Evolutionary conservation across 2,113 vertebrate species (phyloP).

Genomic region (Murina feae): DNA sequence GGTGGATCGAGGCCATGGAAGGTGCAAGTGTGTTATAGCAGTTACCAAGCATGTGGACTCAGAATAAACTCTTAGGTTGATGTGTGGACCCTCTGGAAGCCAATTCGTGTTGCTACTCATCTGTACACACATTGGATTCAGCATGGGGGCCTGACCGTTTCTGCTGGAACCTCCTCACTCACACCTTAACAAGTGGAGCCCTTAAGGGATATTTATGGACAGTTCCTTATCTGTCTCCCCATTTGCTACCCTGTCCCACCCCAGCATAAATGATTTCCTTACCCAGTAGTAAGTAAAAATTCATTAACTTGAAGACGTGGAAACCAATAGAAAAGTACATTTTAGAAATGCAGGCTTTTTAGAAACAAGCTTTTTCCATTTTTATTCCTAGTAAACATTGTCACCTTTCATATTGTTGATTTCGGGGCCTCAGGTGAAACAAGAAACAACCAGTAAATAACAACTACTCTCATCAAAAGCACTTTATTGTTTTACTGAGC

Average conservation of each 20-base stretch:
- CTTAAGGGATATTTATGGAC: conserved; percentile 74
- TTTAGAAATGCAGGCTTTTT: conserved; percentile 50
- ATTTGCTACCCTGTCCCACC: not conserved
- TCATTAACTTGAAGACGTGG: conserved; percentile 52
- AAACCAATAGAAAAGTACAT: conserved; percentile 25
- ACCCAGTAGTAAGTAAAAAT: conserved; percentile 49
- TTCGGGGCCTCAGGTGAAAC: conserved; percentile 55
- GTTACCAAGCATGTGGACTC: conserved; percentile 64
- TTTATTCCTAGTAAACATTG: conserved; percentile 49
- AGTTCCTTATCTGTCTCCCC: conserved; percentile 34
- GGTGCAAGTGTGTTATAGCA: conserved; percentile 96
- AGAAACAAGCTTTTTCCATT: conserved; percentile 60
- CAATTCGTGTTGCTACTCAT: conserved; percentile 42
- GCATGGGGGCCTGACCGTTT: conserved; percentile 45
- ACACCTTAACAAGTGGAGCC: conserved; percentile 43
- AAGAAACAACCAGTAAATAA: conserved; percentile 58
- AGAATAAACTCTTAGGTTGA: conserved; percentile 63
- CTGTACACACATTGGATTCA: conserved; percentile 46
- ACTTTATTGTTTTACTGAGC: conserved; percentile 79
- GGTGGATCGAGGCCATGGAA: conserved; percentile 97
- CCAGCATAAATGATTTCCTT: conserved; percentile 50
- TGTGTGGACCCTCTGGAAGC: conserved; percentile 51
- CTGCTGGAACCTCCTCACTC: not conserved
- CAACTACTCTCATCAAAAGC: conserved; percentile 74
- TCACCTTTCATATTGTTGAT: conserved; percentile 28